Conservation (phyloP, 23 tunicate species). For the Trididemnum miniatum region DNA sequence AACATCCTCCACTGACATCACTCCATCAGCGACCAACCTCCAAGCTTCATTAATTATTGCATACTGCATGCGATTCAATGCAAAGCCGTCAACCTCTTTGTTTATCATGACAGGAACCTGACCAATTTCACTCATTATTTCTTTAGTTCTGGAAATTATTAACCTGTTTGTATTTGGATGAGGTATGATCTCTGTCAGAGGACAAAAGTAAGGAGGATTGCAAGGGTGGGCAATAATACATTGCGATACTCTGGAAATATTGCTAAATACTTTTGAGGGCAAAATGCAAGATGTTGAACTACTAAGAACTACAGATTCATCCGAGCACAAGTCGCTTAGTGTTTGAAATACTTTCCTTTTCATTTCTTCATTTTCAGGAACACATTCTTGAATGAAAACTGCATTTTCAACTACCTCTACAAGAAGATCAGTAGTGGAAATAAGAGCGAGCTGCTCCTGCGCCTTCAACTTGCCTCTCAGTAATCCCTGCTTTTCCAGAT, state of each 20-base stretch:
- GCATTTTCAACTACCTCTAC: slow-evolving; percentile 65
- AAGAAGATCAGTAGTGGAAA: slow-evolving; percentile 50
- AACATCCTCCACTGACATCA: slow-evolving; percentile 90
- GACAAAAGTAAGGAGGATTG: slow-evolving; percentile 92
- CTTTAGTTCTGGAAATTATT: slow-evolving; percentile 41
- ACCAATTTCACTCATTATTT: slow-evolving; percentile 77
- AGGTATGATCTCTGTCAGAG: slow-evolving; percentile 90
- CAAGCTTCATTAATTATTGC: slow-evolving; percentile 86
- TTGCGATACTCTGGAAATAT: slow-evolving; percentile 54
- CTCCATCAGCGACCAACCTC: slow-evolving; percentile 82
- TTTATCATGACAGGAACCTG: slow-evolving; percentile 76
- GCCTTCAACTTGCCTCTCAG: slow-evolving; percentile 73
- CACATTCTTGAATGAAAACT: slow-evolving; percentile 92
- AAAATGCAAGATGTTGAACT: slow-evolving; percentile 90
- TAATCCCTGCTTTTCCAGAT: slow-evolving; percentile 58
- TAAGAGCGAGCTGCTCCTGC: slow-evolving; percentile 61
- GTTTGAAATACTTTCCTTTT: slow-evolving; percentile 70
- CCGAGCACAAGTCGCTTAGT: slow-evolving; percentile 49
- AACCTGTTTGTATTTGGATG: slow-evolving; percentile 65
- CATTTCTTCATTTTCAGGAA: slow-evolving; percentile 86
- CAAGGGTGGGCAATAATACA: slow-evolving; percentile 94
- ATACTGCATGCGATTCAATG: slow-evolving; percentile 83
- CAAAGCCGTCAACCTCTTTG: slow-evolving; percentile 93
- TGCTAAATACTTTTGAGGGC: slow-evolving; percentile 77
- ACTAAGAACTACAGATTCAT: slow-evolving; percentile 60